Base-by-base conservation (phyloP, 2,888 invertebrate species). In the Euzetes globulus region DNA sequence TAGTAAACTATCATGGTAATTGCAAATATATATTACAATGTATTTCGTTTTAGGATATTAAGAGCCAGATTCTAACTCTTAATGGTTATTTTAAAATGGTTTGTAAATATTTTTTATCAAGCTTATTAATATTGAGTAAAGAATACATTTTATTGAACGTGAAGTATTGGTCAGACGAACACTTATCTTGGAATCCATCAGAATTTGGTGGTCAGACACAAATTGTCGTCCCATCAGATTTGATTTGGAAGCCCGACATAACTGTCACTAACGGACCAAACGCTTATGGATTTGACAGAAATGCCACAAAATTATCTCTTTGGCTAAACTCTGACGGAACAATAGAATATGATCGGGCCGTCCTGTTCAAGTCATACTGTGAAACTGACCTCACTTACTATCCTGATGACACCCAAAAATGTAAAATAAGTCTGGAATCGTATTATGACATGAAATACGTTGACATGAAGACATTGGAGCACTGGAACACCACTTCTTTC, bases 171-270 rank as follows among this genome's bases (percentile, higher is more conserved):
- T 13, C 9, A 6, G 63, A 63, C 33, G 63, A 63, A 33, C 33
- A 37, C 29, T 63, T 63, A 33, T 1, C 15, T 6, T 63, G 63
- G 63, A 33, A 29, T 29, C 63, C 63, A 11, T n/a, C 17, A 1
- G 63, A 63, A 4, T 63, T 63, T 9, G 63, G 63, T n/a, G 33
- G 63, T 37, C 63, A 63, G n/a, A 15, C 1, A 6, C 33, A 63
- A 17, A 1, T 63, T 11, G 27, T 63, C 25, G 33, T 63, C 1
- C 27, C 29, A 1, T 63, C 63, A n/a, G 29, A 29, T 6, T n/a
- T 63, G 15, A 9, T 63, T 6, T 63, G 63, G 63, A 63, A 63
- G 25, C 63, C 63, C 22, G 63, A 63, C 37, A 15, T 63, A n/a
- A 33, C 37, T 29, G n/a, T 33, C 4, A 33, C 33, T 1, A 63